A percentile compares a stretch with the other conserved stretches of the same genome.
Conservation (phyloP, 2,797 vertebrate genomes). For the Acridotheres tristis region DNA sequence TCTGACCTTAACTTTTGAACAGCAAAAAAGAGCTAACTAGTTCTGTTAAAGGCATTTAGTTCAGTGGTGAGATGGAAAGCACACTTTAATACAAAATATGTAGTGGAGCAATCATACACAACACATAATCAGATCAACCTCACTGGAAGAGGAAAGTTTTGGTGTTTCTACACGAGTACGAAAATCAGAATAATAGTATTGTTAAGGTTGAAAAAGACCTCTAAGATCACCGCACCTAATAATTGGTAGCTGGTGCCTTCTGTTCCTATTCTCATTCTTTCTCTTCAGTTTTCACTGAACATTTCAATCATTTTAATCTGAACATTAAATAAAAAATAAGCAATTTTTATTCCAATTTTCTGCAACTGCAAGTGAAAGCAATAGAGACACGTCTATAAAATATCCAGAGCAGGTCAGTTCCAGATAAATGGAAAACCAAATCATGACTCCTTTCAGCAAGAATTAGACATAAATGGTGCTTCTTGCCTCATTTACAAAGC, state of each 20-base stretch:
- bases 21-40: not conserved
- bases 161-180: not conserved
- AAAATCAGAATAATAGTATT: not conserved
- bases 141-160: not conserved
- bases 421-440: not conserved
- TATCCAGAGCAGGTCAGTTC: not conserved
- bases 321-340: not conserved
- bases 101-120: rapidly evolving
- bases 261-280: not conserved
- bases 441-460: not conserved
- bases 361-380: not conserved
- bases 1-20: not conserved
- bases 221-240: not conserved
- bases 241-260: not conserved
- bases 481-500: not conserved
- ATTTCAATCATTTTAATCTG: not conserved
- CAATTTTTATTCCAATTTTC: not conserved
- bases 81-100: not conserved
- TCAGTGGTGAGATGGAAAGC: not conserved
- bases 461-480: not conserved
- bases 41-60: not conserved
- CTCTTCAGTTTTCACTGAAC: not conserved
- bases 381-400: not conserved
- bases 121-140: not conserved
- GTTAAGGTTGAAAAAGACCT: not conserved